Evolutionary conservation across 2,113 vertebrate species (phyloP).

Genomic region (Vulpes vulpes): DNA sequence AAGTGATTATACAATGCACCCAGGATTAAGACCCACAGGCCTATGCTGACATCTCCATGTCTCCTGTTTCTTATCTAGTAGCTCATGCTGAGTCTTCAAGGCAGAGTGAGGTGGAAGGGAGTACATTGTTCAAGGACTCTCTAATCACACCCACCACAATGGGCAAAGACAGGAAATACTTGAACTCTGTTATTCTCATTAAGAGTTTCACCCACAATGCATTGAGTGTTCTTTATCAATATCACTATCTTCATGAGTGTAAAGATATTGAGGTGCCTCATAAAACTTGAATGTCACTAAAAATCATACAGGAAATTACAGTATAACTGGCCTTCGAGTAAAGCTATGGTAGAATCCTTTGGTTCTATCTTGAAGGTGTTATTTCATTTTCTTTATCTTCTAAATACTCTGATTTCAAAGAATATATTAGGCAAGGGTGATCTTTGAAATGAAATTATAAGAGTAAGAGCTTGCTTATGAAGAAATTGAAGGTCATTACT

Average conservation of each 20-base stretch:
- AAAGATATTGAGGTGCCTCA: not conserved
- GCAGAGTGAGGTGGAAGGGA: not conserved
- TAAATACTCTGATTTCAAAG: not conserved
- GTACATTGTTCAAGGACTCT: not conserved
- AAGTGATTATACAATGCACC: not conserved
- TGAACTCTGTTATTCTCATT: conserved; percentile 13
- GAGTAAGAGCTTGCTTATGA: not conserved
- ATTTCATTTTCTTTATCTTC: not conserved
- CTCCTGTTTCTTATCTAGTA: not conserved
- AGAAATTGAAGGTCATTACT: not conserved
- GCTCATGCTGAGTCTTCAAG: not conserved
- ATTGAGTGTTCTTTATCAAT: not conserved
- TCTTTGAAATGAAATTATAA: not conserved
- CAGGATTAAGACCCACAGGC: not conserved
- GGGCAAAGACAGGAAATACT: not conserved
- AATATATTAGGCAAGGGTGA: not conserved
- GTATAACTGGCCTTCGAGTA: not conserved
- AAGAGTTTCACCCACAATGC: not conserved
- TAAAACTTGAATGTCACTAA: not conserved
- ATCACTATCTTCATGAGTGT: not conserved
- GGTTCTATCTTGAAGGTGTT: not conserved
- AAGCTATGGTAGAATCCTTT: not conserved
- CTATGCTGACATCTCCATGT: not conserved
- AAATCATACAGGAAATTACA: not conserved
- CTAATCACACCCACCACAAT: not conserved